Base-by-base conservation (phyloP, 2,113 vertebrate genomes). In the Spea multiplicata region DNA sequence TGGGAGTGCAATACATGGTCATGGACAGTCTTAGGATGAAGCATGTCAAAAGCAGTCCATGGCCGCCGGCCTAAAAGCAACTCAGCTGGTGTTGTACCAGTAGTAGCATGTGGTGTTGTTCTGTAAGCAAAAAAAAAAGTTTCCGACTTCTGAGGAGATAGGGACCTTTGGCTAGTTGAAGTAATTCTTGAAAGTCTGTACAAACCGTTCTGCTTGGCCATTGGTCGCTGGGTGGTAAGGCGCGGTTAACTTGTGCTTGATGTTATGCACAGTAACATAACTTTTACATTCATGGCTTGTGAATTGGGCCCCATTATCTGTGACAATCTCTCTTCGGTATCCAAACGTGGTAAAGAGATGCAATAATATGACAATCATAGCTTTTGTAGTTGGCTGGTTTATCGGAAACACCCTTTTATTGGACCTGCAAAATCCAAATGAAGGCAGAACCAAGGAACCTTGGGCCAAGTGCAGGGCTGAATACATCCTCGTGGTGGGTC, bases 381-480 rank as follows among this genome's bases (percentile, higher is more conserved):
- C 55, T 30, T 30, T 30, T 30, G 30, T 4, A 59, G 55, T 59
- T 13, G 10, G 55, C 55, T 59, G 55, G 55, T 2, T 12, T 12
- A 59, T 13, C 12, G 4, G 55, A 59, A 59, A 12, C 49, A 64
- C 61, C 61, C 66, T 44, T 47, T 46, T 44, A 67, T 67, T 45
- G 66, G 66, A 13, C 44, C 66, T 45, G 66, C 66, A 67, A 67
- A 67, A 47, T 67, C 66, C n/a, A 66, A 2, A 10, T 67, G 66
- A 13, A 46, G 30, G 66, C 66, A 5, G 4, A 46, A 46, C 44
- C 30, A 46, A 5, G 30, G 66, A 46, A 9, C 44, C 30, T 4
- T 44, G 30, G 66, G 66, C 66, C 66, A 67, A 44, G 44, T 46
- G 3, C 66, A 67, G 30, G 44, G 66, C 2, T 67, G 66, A 17